Base-by-base conservation (phyloP, 2,797 vertebrate genomes). In the Xerus rutilus region DNA sequence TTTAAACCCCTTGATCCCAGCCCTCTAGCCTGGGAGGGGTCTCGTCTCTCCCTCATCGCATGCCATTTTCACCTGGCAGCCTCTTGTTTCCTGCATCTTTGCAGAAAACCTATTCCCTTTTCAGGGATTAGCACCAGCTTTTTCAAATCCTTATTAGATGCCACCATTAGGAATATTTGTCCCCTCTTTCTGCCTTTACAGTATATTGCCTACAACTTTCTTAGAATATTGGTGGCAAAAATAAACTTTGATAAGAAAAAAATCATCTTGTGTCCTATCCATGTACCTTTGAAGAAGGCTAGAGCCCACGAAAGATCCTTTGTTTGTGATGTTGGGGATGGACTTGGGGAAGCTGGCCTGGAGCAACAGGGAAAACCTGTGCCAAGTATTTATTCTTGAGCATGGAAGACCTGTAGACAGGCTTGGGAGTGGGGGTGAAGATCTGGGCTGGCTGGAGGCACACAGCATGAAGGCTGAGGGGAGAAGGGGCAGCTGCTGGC, bases 81-180 rank as follows among this genome's bases (percentile, higher is more conserved):
- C 11, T 67, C n/a, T 85, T 3, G 21, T 79, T 35, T 83, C 20
- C 78, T 7, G 32, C 81, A 52, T 32, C 77, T 92, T 86, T 95
- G 82, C 45, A 59, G 57, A 77, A 96, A 96, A 85, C 65, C 59
- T 82, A 79, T 9, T 81, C 57, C 59, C 45, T 4, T n/a, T 78
- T 72, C 15, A 39, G 62, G 57, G 62, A 43, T 65, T 7, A 87
- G 3, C 67, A 30, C 43, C 45, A 59, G 25, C 7, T 39, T 95
- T 87, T 57, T 25, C 69, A 62, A 85, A 96, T 39, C 23, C 74
- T 89, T 64, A 59, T 18, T 70, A n/a, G 1, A 15, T 72, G 47
- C 78, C 45, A 7, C 18, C 35, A 20, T 52, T 54, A 32, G 69
- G 67, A 87, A 89, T 39, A 20, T 12, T 3, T 59, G 28, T 59